These are phyloP conservation scores for Drosophila bipectinata DNA, from an alignment of 1,140 invertebrate species.

Conservation along the genomic window DNA sequence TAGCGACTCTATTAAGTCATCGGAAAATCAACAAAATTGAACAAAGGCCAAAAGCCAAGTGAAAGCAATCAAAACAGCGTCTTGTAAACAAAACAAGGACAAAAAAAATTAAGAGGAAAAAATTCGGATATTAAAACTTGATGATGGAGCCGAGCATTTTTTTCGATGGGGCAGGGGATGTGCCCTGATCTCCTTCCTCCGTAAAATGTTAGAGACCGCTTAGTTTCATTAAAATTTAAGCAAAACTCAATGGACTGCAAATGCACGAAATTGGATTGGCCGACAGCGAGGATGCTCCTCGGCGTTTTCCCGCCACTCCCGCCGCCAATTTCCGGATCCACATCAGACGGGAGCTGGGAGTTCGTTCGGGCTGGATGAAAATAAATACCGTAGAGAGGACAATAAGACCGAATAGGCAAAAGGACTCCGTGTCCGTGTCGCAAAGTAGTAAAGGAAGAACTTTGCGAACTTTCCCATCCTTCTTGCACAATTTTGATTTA, in stretches of 20 bases:
- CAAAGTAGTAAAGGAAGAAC: constrained; percentile 25
- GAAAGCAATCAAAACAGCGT: constrained; percentile 59
- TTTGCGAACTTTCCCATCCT: constrained; percentile 65
- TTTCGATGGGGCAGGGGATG: neutral
- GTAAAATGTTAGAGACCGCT: constrained; percentile 25
- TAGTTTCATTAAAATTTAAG: constrained; percentile 71
- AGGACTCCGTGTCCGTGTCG: constrained; percentile 16
- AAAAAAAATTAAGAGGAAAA: constrained; percentile 31
- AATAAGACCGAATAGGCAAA: constrained; percentile 38
- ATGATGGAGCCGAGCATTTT: constrained; percentile 15
- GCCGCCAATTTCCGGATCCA: constrained; percentile 40
- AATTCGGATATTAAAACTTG: constrained; percentile 60
- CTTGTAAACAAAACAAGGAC: constrained; percentile 51
- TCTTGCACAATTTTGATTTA: constrained; percentile 70
- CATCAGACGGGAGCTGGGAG: constrained; percentile 12
- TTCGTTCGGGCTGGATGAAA: constrained; percentile 43
- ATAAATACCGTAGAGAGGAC: constrained; percentile 49
- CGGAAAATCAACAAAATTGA: constrained; percentile 51
- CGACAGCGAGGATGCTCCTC: constrained; percentile 24
- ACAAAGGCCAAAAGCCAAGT: constrained; percentile 43
- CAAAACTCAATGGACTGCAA: constrained; percentile 73
- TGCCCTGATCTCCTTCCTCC: neutral
- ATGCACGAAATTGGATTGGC: constrained; percentile 55
- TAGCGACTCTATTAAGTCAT: constrained; percentile 64
- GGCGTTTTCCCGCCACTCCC: neutral